phyloP scores from a whole-genome alignment of 1,140 invertebrate species.

The Apis mellifera region Amel_HAv3.1 CM009941.2:7845001-7845500 shows the following conservation, averaged over 20 bases:
- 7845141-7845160: no score
- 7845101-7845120: neutral
- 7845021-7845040: no score
- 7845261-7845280: constrained; percentile 36
- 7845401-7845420: constrained; percentile 6
- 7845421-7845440: constrained; percentile 3
- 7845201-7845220: neutral
- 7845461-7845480: constrained; percentile 59
- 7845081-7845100: neutral
- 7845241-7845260: constrained; percentile 4
- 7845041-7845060: neutral
- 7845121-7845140: neutral
- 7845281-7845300: constrained; percentile 40
- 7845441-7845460: neutral
- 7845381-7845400: constrained; percentile 1
- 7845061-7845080: neutral
- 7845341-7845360: constrained; percentile 46
- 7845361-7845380: constrained; percentile 49
- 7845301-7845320: constrained; percentile 37
- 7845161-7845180: neutral
- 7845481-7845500: constrained; percentile 70
- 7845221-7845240: constrained; percentile 30
- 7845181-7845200: neutral
- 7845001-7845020: neutral
- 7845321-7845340: constrained; percentile 15